Evolutionary conservation across 2,797 vertebrate genomes (phyloP).

Genomic region (Harpagifer antarcticus): DNA sequence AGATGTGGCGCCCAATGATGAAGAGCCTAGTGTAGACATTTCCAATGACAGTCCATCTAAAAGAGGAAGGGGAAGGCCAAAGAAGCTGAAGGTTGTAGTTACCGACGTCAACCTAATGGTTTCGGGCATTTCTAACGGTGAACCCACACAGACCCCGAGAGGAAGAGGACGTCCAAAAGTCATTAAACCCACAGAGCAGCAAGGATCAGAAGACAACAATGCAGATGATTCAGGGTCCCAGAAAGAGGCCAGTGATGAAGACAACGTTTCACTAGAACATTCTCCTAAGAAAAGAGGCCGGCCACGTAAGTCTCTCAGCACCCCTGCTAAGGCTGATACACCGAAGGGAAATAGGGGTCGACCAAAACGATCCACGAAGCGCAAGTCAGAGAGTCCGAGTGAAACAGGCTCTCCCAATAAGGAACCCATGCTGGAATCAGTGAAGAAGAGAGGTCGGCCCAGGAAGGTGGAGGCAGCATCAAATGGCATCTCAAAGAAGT

Average conservation of each 20-base stretch:
- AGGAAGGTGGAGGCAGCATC: conserved; percentile 48
- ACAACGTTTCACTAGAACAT: neutral
- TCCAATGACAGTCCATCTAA: conserved; percentile 52
- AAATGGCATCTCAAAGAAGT: conserved; percentile 12
- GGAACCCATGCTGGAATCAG: conserved; percentile 28
- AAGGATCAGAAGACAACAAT: neutral
- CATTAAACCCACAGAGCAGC: conserved; percentile 18
- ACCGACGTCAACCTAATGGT: conserved; percentile 43
- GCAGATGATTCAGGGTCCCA: conserved; percentile 35
- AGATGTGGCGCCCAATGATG: conserved; percentile 43
- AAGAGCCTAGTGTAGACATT: conserved; percentile 29
- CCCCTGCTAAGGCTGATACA: conserved; percentile 16
- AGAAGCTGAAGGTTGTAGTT: conserved; percentile 65
- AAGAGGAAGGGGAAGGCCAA: conserved; percentile 60
- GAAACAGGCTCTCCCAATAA: conserved; percentile 71
- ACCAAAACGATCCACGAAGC: conserved; percentile 63
- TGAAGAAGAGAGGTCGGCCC: conserved; percentile 19
- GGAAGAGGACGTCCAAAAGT: conserved; percentile 62
- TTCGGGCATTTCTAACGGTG: conserved; percentile 57
- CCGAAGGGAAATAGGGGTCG: conserved; percentile 68
- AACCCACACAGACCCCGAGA: conserved; percentile 25
- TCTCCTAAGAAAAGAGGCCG: conserved; percentile 71
- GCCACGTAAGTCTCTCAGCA: conserved; percentile 65
- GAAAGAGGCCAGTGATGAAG: conserved; percentile 16
- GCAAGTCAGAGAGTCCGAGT: conserved; percentile 55